Conservation (phyloP, 2,888 invertebrate species). For the Andrena trimmerana region DNA sequence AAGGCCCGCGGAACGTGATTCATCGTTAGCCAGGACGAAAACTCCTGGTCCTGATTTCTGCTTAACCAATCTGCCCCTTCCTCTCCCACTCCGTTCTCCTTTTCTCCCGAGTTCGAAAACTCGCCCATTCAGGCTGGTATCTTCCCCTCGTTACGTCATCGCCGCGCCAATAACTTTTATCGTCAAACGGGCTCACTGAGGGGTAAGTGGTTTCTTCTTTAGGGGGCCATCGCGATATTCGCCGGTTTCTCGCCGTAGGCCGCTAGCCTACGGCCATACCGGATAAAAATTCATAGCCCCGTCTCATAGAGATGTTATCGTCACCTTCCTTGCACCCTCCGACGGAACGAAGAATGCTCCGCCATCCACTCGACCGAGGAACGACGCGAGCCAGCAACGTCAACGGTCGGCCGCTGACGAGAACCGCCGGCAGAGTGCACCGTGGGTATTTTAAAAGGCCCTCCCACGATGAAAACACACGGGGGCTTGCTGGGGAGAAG, state of each 20-base stretch:
- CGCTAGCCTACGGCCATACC: slow-evolving; percentile 51
- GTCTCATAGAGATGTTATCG: slow-evolving; percentile 71
- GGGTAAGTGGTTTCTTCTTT: slow-evolving; percentile 58
- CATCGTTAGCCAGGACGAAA: slow-evolving; percentile 3
- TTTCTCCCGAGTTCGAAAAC: neutral
- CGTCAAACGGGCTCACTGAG: slow-evolving; percentile 46
- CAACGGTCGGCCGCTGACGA: slow-evolving; percentile 31
- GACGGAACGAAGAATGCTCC: slow-evolving; percentile 64
- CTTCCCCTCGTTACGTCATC: slow-evolving; percentile 60
- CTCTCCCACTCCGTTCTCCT: neutral
- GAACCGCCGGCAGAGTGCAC: slow-evolving; percentile 15
- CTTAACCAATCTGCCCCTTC: neutral
- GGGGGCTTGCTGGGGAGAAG: neutral
- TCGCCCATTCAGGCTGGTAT: slow-evolving; percentile 26
- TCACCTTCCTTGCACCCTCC: slow-evolving; percentile 57
- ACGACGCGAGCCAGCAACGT: slow-evolving; percentile 40
- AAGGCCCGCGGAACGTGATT: slow-evolving; percentile 18
- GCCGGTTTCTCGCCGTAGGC: slow-evolving; percentile 46
- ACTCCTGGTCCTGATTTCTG: slow-evolving; percentile 13
- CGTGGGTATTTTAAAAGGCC: slow-evolving; percentile 29
- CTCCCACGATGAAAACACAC: slow-evolving; percentile 40
- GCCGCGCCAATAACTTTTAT: slow-evolving; percentile 68
- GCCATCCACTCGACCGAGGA: slow-evolving; percentile 49
- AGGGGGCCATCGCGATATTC: slow-evolving; percentile 60
- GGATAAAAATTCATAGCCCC: slow-evolving; percentile 73